These are phyloP conservation scores for Ellobius talpinus DNA, from an alignment of 2,113 vertebrate genomes.

Conservation along the genomic window DNA sequence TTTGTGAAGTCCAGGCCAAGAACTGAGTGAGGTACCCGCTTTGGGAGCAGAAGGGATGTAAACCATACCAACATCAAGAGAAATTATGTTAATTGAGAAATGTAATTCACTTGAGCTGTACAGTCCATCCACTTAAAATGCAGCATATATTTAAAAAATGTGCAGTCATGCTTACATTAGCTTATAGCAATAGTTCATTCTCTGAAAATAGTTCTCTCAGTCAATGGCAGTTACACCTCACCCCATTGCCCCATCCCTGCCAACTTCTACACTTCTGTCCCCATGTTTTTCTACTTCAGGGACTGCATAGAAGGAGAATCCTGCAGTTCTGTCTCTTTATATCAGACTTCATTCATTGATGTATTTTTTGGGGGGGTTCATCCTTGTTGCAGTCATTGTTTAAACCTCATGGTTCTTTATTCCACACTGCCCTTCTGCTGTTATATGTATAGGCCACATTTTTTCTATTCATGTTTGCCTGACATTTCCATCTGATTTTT, in stretches of 20 bases:
- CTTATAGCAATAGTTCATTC: not conserved
- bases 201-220: not conserved
- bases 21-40: not conserved
- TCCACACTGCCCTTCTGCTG: not conserved
- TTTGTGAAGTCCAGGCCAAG: not conserved
- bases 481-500: not conserved
- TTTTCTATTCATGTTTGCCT: not conserved
- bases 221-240: not conserved
- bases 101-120: not conserved
- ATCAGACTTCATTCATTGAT: not conserved
- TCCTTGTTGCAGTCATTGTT: not conserved
- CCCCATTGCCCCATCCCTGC: not conserved
- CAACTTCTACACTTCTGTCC: not conserved
- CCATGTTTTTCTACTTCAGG: not conserved
- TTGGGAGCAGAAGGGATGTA: not conserved
- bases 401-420: not conserved
- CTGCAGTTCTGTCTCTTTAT: not conserved
- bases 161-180: not conserved
- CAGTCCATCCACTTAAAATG: not conserved
- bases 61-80: not conserved
- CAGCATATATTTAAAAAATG: not conserved
- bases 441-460: not conserved
- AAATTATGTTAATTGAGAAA: not conserved
- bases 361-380: not conserved
- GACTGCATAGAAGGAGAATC: not conserved